Conservation (phyloP, 2,888 invertebrate species). For the Prionchulus punctatus region DNA sequence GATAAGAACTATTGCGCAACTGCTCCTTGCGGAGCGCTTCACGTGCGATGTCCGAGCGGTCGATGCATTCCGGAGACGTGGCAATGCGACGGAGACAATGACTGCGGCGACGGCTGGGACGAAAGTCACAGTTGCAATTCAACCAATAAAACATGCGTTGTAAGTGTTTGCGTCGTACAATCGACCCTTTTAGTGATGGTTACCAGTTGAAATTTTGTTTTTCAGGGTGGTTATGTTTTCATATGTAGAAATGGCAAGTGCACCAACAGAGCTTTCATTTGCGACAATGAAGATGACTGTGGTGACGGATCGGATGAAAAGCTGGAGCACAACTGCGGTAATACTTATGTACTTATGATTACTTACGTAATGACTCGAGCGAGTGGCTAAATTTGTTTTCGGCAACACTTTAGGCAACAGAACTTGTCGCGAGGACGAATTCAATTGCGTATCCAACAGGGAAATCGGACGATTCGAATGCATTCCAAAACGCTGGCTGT, state of each 20-base stretch:
- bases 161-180: too few relatives aligned
- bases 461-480: conserved; percentile 58
- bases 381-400: neutral
- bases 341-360: too few relatives aligned
- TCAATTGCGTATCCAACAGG: conserved; percentile 36
- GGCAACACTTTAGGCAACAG: conserved; percentile 60
- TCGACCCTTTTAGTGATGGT: too few relatives aligned
- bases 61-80: conserved; percentile 88
- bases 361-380: neutral
- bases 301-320: conserved; percentile 18
- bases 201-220: neutral
- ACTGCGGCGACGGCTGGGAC: conserved; percentile 88
- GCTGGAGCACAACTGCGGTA: conserved; percentile 6
- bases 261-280: conserved; percentile 25
- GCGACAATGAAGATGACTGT: conserved; percentile 29
- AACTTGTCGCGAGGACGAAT: conserved; percentile 54
- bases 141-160: neutral
- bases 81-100: conserved; percentile 92
- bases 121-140: conserved; percentile 42
- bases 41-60: conserved; percentile 41
- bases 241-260: conserved; percentile 35
- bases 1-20: conserved; percentile 50
- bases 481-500: conserved; percentile 74
- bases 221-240: conserved; percentile 41
- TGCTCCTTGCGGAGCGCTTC: conserved; percentile 31